A percentile compares a stretch with the other conserved stretches of the same genome.
Conservation (phyloP, 2,113 vertebrate genomes). For the Tenebrosternarchus preto region DNA sequence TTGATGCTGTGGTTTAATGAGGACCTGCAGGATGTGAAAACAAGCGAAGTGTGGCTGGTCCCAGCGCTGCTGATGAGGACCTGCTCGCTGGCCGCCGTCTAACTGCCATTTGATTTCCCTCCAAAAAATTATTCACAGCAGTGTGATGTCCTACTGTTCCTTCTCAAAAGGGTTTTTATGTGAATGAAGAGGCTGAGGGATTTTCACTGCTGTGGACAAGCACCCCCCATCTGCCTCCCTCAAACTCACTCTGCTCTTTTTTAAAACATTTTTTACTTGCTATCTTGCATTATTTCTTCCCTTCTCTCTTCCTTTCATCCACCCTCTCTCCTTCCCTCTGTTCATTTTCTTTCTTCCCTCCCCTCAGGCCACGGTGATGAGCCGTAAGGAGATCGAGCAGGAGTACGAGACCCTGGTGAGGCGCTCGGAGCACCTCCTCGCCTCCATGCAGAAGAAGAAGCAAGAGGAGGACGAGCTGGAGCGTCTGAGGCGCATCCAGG, state of each 20-base stretch:
- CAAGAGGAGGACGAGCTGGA: constrained; percentile 93
- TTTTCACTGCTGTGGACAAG: not conserved
- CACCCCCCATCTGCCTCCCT: not conserved
- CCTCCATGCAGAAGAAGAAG: constrained; percentile 90
- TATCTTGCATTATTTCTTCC: not conserved
- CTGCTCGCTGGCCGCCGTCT: not conserved
- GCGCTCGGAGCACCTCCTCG: constrained; percentile 87
- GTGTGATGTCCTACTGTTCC: not conserved
- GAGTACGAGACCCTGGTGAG: constrained; percentile 88
- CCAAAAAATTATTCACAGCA: not conserved
- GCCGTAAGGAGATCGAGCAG: constrained; percentile 84
- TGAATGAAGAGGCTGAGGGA: not conserved
- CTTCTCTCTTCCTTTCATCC: not conserved
- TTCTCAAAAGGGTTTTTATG: not conserved
- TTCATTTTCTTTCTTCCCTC: not conserved
- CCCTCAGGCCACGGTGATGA: constrained; percentile 84
- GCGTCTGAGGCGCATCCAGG: constrained; percentile 85
- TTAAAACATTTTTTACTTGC: not conserved
- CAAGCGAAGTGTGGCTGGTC: constrained; percentile 8
- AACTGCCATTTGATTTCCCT: constrained; percentile 23
- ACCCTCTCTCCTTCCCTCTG: not conserved
- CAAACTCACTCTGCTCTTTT: not conserved
- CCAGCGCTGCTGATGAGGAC: constrained; percentile 8
- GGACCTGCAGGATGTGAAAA: constrained; percentile 49
- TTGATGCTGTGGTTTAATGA: constrained; percentile 47